These are phyloP conservation scores for Channa striata DNA, from an alignment of 2,797 vertebrate species.

Conservation along the genomic window DNA sequence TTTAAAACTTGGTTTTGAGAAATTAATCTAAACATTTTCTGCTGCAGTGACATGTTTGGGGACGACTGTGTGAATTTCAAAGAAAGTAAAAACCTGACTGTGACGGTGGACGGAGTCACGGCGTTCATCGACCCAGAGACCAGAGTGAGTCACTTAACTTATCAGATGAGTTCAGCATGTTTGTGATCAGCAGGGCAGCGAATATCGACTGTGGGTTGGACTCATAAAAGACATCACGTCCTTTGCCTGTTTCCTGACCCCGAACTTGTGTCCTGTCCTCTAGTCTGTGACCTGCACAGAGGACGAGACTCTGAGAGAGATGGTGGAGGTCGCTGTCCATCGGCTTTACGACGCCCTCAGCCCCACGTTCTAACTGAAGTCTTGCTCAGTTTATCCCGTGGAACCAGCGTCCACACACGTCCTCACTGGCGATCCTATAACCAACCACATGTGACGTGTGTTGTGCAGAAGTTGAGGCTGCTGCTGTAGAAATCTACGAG, in stretches of 20 bases:
- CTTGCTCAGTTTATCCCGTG: not conserved
- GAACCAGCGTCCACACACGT: not conserved
- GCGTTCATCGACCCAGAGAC: constrained; percentile 84
- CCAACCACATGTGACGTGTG: no score
- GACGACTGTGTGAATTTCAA: constrained; percentile 90
- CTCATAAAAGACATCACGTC: no score
- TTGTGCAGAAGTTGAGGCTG: no score
- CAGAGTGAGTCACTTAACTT: constrained; percentile 56
- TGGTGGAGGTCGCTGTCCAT: constrained; percentile 93
- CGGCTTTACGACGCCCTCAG: constrained; percentile 92
- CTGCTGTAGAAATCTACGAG: no score
- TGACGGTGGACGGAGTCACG: constrained; percentile 92
- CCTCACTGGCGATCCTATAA: no score
- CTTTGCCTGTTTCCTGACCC: constrained; percentile 15
- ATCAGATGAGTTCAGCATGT: no score
- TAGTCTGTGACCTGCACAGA: constrained; percentile 90
- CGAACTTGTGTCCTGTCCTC: not conserved
- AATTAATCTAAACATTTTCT: constrained; percentile 9
- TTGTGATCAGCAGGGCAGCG: no score
- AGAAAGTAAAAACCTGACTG: constrained; percentile 81
- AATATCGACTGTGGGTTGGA: no score
- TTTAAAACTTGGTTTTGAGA: no score
- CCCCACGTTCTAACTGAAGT: constrained; percentile 77
- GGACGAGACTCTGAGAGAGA: constrained; percentile 92
- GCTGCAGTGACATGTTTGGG: constrained; percentile 93